Evolutionary conservation across 2,888 invertebrate genomes (phyloP).

Genomic region (Pandemis corylana): DNA sequence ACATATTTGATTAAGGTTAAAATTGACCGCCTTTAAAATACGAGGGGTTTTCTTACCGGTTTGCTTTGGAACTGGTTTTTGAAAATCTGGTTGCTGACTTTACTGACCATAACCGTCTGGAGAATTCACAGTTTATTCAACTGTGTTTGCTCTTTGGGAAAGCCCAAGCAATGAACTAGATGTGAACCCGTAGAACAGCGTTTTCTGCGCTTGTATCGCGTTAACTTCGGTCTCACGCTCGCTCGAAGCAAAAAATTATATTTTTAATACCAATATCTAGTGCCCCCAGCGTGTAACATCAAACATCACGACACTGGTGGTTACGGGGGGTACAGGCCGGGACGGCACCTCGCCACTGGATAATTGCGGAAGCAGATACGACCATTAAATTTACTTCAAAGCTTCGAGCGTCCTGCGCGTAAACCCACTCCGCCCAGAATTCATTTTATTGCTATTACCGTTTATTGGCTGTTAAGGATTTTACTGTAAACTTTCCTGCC

Average conservation of each 20-base stretch:
- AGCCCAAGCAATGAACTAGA: constrained; percentile 18
- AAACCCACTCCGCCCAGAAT: constrained; percentile 12
- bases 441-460: constrained; percentile 28
- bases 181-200: not conserved
- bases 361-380: constrained; percentile 34
- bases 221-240: constrained; percentile 13
- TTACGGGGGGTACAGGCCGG: constrained; percentile 21
- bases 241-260: not conserved
- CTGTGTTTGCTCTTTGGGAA: not conserved
- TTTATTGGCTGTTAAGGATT: constrained; percentile 36
- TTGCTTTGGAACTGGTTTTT: not conserved
- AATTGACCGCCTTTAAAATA: not conserved
- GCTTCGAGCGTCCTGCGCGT: constrained; percentile 18
- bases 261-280: constrained; percentile 4
- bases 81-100: not conserved
- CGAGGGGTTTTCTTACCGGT: not conserved
- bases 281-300: not conserved
- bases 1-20: constrained; percentile 1
- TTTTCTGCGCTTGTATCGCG: constrained; percentile 9
- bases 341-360: not conserved
- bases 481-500: constrained; percentile 15
- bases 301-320: constrained; percentile 14
- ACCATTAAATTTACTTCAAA: constrained; percentile 38
- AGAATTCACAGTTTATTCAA: not conserved
- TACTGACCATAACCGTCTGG: not conserved